Percentiles rank a stretch among this genome's conserved stretches.
These are phyloP conservation scores for Byasa hedistus DNA, from an alignment of 2,888 invertebrate genomes.

Conservation along the genomic window DNA sequence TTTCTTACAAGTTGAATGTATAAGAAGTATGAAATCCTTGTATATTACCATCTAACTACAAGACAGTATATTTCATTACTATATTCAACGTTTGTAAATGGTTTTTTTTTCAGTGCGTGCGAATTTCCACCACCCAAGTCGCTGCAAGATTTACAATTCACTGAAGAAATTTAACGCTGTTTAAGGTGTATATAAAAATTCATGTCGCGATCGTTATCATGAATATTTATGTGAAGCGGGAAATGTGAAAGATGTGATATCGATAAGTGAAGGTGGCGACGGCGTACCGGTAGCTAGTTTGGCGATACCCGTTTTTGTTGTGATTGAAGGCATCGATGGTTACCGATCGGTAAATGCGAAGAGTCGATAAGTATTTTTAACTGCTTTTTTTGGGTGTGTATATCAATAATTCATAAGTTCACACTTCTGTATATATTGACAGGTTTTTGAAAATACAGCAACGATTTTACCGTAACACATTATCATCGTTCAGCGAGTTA, in stretches of 20 bases:
- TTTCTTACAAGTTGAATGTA: too few species aligned
- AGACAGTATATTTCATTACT: too few species aligned
- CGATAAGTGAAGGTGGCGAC: conserved; percentile 46
- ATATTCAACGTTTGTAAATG: too few species aligned
- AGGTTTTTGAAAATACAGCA: neutral
- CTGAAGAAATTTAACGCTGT: conserved; percentile 35
- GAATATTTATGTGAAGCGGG: conserved; percentile 57
- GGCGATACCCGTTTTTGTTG: conserved; percentile 49
- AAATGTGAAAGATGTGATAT: conserved; percentile 57
- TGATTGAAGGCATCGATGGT: conserved; percentile 21
- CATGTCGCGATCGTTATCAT: conserved; percentile 54
- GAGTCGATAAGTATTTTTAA: conserved; percentile 1
- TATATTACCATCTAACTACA: too few species aligned
- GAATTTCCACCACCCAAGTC: conserved; percentile 15
- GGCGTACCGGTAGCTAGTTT: conserved; percentile 42
- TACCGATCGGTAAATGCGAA: conserved; percentile 11
- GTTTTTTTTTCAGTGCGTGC: too few species aligned
- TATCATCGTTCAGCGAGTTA: neutral
- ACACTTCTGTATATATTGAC: conserved; percentile 5
- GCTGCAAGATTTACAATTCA: conserved; percentile 16
- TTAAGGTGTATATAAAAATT: conserved; percentile 59
- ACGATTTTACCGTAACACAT: neutral
- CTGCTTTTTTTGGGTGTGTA: neutral
- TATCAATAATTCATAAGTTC: conserved; percentile 22
- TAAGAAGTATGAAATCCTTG: too few species aligned